Evolutionary conservation across 2,797 vertebrate genomes (phyloP).

Genomic region (Percopsis omiscomaycus): DNA sequence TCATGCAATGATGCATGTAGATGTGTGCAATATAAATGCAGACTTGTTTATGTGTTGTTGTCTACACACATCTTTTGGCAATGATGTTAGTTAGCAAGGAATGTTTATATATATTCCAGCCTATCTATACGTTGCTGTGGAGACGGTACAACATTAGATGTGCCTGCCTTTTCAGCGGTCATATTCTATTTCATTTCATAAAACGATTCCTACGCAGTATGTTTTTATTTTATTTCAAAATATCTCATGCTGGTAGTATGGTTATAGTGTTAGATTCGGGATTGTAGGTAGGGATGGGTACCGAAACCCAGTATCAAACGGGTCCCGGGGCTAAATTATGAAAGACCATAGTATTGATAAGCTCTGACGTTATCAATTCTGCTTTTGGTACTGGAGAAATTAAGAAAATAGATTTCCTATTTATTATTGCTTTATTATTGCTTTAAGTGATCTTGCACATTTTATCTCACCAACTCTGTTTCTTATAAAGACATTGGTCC

Average conservation of each 20-base stretch:
- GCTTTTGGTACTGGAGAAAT: too few relatives aligned
- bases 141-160: slow-evolving; percentile 9
- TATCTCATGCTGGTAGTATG: background rate
- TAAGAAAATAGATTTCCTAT: too few relatives aligned
- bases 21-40: slow-evolving; percentile 19
- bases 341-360: too few relatives aligned
- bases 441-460: too few relatives aligned
- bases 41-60: slow-evolving; percentile 6
- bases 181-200: slow-evolving; percentile 14
- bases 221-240: too few relatives aligned
- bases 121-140: slow-evolving; percentile 34
- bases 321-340: too few relatives aligned
- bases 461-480: too few relatives aligned
- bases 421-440: too few relatives aligned
- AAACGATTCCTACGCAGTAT: slow-evolving; percentile 8
- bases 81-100: too few relatives aligned
- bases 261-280: background rate
- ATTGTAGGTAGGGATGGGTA: background rate
- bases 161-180: slow-evolving; percentile 11
- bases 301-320: too few relatives aligned
- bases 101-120: background rate
- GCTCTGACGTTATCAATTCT: too few relatives aligned
- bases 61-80: slow-evolving; percentile 6
- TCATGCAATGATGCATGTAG: slow-evolving; percentile 5
- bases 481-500: too few relatives aligned